Evolutionary conservation across 2,113 vertebrate genomes (phyloP).

Genomic region (Centropus bengalensis): DNA sequence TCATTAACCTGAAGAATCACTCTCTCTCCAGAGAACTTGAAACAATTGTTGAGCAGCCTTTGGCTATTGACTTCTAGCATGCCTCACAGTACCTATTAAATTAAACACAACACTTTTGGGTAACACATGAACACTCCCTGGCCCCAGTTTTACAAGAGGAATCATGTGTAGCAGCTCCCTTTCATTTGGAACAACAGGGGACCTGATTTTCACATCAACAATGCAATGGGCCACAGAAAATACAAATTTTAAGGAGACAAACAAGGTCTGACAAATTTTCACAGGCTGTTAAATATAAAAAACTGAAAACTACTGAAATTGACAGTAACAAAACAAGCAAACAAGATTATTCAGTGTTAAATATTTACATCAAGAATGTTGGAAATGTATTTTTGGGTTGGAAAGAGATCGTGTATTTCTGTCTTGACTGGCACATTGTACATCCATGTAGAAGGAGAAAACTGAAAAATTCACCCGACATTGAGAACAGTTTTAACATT

Average conservation of each 20-base stretch:
- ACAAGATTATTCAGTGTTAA: background rate
- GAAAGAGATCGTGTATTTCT: background rate
- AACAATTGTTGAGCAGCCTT: background rate
- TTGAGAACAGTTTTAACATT: background rate
- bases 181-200: background rate
- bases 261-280: background rate
- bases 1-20: background rate
- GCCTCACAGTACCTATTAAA: background rate
- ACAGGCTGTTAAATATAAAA: background rate
- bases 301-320: background rate
- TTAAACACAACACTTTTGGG: background rate
- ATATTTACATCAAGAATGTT: background rate
- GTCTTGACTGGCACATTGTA: background rate
- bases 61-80: background rate
- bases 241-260: too few species aligned
- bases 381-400: background rate
- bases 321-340: background rate
- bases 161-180: accelerated
- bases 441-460: background rate
- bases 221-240: background rate
- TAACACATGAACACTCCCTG: background rate
- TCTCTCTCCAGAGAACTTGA: background rate
- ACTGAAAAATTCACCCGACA: background rate
- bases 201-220: background rate
- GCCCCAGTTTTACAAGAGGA: background rate